A percentile compares a stretch with the other conserved stretches of the same genome.
phyloP scores from a whole-genome alignment of 2,113 vertebrate genomes.

The Cervus canadensis region DNA sequence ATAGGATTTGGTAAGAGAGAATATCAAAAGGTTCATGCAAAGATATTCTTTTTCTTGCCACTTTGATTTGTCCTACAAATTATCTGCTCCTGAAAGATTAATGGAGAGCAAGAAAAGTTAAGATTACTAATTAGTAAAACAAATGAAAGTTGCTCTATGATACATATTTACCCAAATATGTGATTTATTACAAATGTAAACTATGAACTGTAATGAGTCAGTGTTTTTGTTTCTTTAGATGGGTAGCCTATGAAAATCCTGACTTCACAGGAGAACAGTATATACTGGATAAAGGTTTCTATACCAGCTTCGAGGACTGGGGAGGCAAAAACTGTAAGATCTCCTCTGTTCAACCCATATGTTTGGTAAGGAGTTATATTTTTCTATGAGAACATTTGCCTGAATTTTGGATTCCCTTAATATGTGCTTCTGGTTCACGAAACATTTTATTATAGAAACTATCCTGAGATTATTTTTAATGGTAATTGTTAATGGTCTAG shows the following conservation, averaged over 20 bases:
- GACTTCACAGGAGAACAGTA: constrained; percentile 94
- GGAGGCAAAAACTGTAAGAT: constrained; percentile 87
- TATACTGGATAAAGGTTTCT: constrained; percentile 92
- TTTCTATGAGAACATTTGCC: neutral
- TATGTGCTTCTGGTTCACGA: neutral
- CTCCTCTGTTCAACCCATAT: constrained; percentile 91
- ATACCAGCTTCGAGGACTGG: constrained; percentile 90
- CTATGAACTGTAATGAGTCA: neutral
- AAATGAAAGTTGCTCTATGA: neutral
- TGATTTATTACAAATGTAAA: neutral
- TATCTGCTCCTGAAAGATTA: neutral
- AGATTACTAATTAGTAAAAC: neutral
- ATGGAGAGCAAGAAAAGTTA: neutral
- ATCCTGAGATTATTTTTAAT: neutral
- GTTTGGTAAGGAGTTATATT: constrained; percentile 85
- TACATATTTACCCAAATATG: neutral
- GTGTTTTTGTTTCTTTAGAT: constrained; percentile 79
- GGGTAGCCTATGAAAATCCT: constrained; percentile 94
- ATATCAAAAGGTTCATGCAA: neutral
- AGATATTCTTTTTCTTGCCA: neutral
- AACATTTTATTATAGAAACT: neutral
- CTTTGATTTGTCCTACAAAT: neutral
- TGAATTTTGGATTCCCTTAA: neutral
- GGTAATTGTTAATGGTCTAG: neutral
- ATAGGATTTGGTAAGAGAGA: neutral